Percentiles rank a stretch among this genome's conserved stretches.
Conservation (phyloP, 2,888 invertebrate species). For the Cerastis leucographa region DNA sequence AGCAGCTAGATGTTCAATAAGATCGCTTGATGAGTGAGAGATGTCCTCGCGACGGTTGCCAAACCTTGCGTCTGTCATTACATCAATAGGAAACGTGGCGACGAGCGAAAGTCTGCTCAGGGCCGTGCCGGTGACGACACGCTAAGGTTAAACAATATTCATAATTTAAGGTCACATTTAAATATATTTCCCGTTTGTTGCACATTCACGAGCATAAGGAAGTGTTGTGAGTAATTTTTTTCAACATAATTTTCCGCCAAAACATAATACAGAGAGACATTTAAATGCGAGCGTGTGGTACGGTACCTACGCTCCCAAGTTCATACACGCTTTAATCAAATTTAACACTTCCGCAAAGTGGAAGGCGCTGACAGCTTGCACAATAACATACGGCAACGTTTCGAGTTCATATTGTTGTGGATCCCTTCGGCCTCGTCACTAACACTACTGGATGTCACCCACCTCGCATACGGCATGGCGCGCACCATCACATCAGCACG, state of each 20-base stretch:
- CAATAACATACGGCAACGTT: neutral
- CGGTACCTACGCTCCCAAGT: neutral
- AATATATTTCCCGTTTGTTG: slow-evolving; percentile 46
- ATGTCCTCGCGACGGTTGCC: slow-evolving; percentile 17
- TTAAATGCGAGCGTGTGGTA: neutral
- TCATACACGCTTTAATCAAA: neutral
- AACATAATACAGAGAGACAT: slow-evolving; percentile 39
- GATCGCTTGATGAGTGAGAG: neutral
- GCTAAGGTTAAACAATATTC: slow-evolving; percentile 32
- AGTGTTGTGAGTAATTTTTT: slow-evolving; percentile 42
- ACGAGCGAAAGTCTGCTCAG: slow-evolving; percentile 11
- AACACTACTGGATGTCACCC: neutral
- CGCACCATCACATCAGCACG: too few species aligned
- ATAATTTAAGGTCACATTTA: slow-evolving; percentile 48
- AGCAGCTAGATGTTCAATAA: neutral
- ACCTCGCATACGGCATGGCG: neutral
- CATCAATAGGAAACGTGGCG: slow-evolving; percentile 34
- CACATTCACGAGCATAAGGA: slow-evolving; percentile 52
- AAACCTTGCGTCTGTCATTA: slow-evolving; percentile 13
- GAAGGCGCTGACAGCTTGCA: neutral
- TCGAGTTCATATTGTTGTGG: too few species aligned
- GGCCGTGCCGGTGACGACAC: slow-evolving; percentile 12
- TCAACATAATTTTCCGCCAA: slow-evolving; percentile 32
- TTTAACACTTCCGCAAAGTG: slow-evolving; percentile 16
- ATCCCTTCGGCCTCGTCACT: neutral